Conservation (phyloP, 2,113 vertebrate genomes). For the Nyctibius bracteatus region DNA sequence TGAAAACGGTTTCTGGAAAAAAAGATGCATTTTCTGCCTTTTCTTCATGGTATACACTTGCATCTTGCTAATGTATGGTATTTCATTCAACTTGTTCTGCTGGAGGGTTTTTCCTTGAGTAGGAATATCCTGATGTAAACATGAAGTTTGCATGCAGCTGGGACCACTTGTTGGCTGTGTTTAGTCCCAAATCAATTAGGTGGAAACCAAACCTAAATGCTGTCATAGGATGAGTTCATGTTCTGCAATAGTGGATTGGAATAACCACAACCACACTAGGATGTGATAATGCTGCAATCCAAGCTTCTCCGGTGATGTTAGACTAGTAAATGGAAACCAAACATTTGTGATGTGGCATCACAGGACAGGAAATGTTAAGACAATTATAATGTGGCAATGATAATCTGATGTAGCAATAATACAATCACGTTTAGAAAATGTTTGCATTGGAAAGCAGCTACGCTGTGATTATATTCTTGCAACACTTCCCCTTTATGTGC, state of each 20-base stretch:
- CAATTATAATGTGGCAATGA: background rate
- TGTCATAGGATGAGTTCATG: background rate
- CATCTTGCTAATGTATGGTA: background rate
- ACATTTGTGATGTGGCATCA: background rate
- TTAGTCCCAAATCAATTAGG: background rate
- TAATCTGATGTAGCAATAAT: background rate
- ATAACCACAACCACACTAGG: background rate
- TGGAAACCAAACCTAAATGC: background rate
- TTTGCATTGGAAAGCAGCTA: background rate
- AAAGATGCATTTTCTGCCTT: background rate
- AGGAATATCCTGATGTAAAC: background rate
- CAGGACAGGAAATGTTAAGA: background rate
- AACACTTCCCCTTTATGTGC: background rate
- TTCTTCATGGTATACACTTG: background rate
- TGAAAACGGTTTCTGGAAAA: background rate
- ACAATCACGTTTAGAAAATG: background rate
- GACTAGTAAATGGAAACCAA: background rate
- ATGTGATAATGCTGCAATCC: background rate
- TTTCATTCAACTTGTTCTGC: background rate
- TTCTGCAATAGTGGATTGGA: background rate
- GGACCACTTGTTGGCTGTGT: background rate
- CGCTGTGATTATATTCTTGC: background rate
- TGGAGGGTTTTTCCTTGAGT: background rate
- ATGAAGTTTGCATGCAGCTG: constrained; percentile 6
- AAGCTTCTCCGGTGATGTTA: background rate